Evolutionary conservation across 2,888 invertebrate genomes (phyloP).

Genomic region (Strigamia maritima): DNA sequence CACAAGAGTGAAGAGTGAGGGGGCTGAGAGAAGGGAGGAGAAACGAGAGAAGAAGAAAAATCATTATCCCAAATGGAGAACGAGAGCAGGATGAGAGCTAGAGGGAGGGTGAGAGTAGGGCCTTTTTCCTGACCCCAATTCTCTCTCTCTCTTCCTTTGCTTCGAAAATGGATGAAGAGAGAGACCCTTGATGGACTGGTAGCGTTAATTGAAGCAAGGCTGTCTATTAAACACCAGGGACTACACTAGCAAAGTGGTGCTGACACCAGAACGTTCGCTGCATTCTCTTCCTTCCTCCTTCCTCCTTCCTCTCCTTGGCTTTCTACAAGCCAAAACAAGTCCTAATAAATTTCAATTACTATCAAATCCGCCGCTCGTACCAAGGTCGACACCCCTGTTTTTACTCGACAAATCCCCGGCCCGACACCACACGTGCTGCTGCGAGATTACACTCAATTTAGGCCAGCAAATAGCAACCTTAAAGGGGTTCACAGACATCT

Average conservation of each 20-base stretch:
- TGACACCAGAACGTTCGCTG: not conserved
- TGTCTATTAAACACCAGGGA: slow-evolving; percentile 21
- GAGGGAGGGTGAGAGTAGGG: not conserved
- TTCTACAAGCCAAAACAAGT: slow-evolving; percentile 17
- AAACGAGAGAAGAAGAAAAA: not conserved
- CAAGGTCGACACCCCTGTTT: not conserved
- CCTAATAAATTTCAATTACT: slow-evolving; percentile 22
- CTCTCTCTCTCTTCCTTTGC: slow-evolving; percentile 1
- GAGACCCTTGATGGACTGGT: slow-evolving; percentile 21
- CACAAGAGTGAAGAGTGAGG: not conserved
- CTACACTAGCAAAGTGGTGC: not conserved
- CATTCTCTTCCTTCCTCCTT: not conserved
- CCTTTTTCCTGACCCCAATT: slow-evolving; percentile 11
- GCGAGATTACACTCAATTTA: slow-evolving; percentile 22
- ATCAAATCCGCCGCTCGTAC: not conserved
- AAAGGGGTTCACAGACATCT: slow-evolving; percentile 12
- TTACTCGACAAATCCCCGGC: not conserved
- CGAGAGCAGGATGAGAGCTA: not conserved
- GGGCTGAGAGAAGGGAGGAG: not conserved
- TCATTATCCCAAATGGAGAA: slow-evolving; percentile 28
- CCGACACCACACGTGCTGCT: not conserved
- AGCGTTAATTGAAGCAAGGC: slow-evolving; percentile 6
- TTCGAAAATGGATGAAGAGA: slow-evolving; percentile 12
- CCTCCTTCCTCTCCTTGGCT: not conserved
- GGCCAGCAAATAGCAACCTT: not conserved